Conservation (phyloP, 92 coral and sea anemone species). For the Zoanthus sansibaricus region DNA sequence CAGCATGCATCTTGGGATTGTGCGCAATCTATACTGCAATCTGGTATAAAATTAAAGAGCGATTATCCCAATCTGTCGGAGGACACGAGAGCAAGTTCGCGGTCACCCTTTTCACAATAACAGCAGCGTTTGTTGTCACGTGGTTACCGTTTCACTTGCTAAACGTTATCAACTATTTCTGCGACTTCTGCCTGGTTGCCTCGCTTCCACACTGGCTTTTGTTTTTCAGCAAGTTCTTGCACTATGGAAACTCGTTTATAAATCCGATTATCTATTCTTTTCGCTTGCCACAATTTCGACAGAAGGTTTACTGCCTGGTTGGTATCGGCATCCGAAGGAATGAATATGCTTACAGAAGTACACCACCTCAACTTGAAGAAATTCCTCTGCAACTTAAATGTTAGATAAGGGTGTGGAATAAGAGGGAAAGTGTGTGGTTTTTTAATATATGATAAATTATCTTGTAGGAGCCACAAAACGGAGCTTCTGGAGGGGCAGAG, state of each 20-base stretch:
- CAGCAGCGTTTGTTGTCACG: constrained; percentile 67
- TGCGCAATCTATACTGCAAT: constrained; percentile 63
- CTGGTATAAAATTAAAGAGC: constrained; percentile 67
- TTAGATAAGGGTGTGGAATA: too few species aligned
- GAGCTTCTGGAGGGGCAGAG: too few species aligned
- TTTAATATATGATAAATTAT: too few species aligned
- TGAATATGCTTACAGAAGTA: not conserved
- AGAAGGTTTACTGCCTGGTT: not conserved
- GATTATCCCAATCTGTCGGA: constrained; percentile 58
- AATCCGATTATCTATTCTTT: constrained; percentile 74
- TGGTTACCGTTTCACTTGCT: constrained; percentile 78
- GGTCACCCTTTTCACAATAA: constrained; percentile 68
- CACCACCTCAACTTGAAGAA: not conserved
- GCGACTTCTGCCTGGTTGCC: constrained; percentile 56
- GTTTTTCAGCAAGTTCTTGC: constrained; percentile 74
- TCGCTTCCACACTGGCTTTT: constrained; percentile 57
- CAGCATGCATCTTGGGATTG: constrained; percentile 61
- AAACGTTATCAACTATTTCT: constrained; percentile 75
- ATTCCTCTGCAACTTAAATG: not conserved
- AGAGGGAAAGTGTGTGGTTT: too few species aligned
- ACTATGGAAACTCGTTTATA: constrained; percentile 69
- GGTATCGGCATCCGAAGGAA: not conserved
- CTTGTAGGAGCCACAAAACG: too few species aligned
- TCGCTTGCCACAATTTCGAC: constrained; percentile 62
- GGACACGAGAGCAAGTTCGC: constrained; percentile 62